Conservation (phyloP, 2,888 invertebrate species). For the Parapristionchus giblindavisi region DNA sequence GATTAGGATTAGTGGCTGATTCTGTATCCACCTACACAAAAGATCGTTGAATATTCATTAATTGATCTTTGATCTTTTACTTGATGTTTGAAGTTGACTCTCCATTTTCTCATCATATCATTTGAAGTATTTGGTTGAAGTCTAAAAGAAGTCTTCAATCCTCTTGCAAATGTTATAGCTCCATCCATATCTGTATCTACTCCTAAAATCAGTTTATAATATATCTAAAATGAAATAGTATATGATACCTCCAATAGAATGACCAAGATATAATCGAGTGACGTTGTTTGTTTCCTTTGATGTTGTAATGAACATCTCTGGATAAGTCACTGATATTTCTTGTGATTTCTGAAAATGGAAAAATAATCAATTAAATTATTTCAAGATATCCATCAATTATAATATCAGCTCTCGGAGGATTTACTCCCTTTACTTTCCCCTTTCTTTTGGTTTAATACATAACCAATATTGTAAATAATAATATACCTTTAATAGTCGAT, state of each 20-base stretch:
- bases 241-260: slow-evolving; percentile 48
- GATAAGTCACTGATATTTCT: slow-evolving; percentile 47
- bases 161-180: slow-evolving; percentile 56
- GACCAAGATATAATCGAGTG: slow-evolving; percentile 52
- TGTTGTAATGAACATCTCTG: slow-evolving; percentile 56
- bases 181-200: slow-evolving; percentile 61
- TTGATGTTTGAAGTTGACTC: slow-evolving; percentile 55
- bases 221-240: neutral
- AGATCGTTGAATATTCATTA: no score
- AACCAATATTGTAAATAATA: neutral
- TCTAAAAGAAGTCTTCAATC: slow-evolving; percentile 57
- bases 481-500: slow-evolving; percentile 52
- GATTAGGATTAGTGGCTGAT: neutral
- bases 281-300: slow-evolving; percentile 52
- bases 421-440: no score
- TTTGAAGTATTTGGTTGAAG: slow-evolving; percentile 50
- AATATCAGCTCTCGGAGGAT: no score
- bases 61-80: no score
- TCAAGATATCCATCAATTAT: neutral
- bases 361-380: neutral
- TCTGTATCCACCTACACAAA: slow-evolving; percentile 37
- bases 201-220: slow-evolving; percentile 37
- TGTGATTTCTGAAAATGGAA: slow-evolving; percentile 13
- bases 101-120: slow-evolving; percentile 54
- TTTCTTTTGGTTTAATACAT: neutral